phyloP scores from a whole-genome alignment of 2,888 invertebrate genomes.

The Bimastos eiseni region DNA sequence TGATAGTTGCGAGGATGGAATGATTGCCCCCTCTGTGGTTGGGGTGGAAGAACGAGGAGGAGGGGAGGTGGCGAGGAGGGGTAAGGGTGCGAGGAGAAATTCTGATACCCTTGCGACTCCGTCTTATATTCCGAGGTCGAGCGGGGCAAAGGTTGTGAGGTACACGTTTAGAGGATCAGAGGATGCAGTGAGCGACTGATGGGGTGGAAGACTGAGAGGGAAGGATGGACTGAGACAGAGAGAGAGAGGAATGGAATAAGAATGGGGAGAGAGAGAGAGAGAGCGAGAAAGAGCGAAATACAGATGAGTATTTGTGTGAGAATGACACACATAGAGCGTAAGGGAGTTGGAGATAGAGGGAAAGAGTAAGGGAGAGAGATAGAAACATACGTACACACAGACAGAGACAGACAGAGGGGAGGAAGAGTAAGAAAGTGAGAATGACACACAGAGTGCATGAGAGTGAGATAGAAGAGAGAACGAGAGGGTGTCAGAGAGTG shows the following conservation, averaged over 20 bases:
- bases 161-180: not conserved
- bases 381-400: not conserved
- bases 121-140: slow-evolving; percentile 10
- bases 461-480: not conserved
- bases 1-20: not conserved
- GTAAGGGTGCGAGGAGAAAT: not conserved
- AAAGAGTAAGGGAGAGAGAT: not conserved
- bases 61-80: not conserved
- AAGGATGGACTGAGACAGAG: not conserved
- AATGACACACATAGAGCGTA: not conserved
- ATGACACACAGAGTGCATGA: too few relatives aligned
- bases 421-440: not conserved
- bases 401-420: not conserved
- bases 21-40: not conserved
- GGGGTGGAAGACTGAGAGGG: not conserved
- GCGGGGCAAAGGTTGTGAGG: not conserved
- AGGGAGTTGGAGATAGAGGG: not conserved
- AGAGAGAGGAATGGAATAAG: not conserved
- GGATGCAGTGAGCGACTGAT: slow-evolving; percentile 15
- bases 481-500: not conserved
- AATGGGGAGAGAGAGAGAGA: not conserved
- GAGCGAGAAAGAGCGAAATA: not conserved
- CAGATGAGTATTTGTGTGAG: not conserved
- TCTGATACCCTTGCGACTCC: not conserved
- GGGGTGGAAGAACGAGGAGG: not conserved